A percentile compares a stretch with the other conserved stretches of the same genome.
Conservation (phyloP, 2,888 invertebrate species). For the Prionchulus punctatus region DNA sequence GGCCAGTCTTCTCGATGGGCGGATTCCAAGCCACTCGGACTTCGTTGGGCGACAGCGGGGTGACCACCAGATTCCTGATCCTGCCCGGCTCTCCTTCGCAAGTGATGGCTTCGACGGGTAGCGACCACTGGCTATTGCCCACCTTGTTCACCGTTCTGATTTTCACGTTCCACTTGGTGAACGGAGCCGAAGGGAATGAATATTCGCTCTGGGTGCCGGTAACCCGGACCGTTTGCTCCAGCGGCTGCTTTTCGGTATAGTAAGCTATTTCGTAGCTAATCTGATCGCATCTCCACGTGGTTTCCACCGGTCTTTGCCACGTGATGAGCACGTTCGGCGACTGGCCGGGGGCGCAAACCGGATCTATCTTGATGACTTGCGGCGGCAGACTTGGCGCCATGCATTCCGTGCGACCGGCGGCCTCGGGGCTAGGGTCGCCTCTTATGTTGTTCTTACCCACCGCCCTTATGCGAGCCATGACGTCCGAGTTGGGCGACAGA, state of each 20-base stretch:
- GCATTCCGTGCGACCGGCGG: constrained; percentile 28
- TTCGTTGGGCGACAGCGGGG: constrained; percentile 22
- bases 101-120: constrained; percentile 24
- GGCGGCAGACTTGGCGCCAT: constrained; percentile 26
- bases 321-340: background rate
- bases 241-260: constrained; percentile 14
- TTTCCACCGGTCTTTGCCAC: constrained; percentile 20
- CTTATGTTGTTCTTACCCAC: constrained; percentile 23
- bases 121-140: constrained; percentile 24
- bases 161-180: constrained; percentile 26
- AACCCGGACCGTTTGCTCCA: constrained; percentile 23
- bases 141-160: constrained; percentile 21
- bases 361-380: constrained; percentile 17
- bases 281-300: constrained; percentile 30
- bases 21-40: constrained; percentile 27
- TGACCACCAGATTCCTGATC: constrained; percentile 24
- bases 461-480: constrained; percentile 25
- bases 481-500: constrained; percentile 28
- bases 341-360: background rate
- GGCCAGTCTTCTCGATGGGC: constrained; percentile 25
- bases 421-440: constrained; percentile 28
- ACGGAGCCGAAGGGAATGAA: constrained; percentile 28
- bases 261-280: constrained; percentile 25
- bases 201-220: constrained; percentile 28
- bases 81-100: constrained; percentile 29